A percentile compares a stretch with the other conserved stretches of the same genome.
These are phyloP conservation scores for Chrysolina haemoptera DNA, from an alignment of 2,888 invertebrate species.

Conservation along the genomic window DNA sequence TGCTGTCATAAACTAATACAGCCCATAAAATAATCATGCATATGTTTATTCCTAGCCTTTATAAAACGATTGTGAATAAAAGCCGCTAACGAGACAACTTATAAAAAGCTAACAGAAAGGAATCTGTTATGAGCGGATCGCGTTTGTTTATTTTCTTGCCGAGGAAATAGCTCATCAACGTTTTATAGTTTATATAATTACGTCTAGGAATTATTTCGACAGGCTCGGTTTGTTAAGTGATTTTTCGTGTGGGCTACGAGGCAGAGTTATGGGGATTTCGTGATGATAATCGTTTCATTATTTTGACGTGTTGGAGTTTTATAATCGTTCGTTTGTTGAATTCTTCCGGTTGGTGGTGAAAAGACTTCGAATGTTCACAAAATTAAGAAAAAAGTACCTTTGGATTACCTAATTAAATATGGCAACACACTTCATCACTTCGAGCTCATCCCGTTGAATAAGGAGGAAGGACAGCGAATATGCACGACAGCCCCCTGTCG, in stretches of 20 bases:
- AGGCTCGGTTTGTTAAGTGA: constrained; percentile 18
- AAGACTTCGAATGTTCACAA: no score
- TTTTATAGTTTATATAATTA: constrained; percentile 23
- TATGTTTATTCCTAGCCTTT: constrained; percentile 37
- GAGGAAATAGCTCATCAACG: constrained; percentile 23
- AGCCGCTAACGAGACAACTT: constrained; percentile 40
- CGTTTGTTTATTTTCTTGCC: constrained; percentile 17
- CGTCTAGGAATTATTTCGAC: constrained; percentile 22
- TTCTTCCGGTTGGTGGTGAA: not conserved
- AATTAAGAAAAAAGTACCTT: no score
- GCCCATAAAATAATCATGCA: constrained; percentile 55
- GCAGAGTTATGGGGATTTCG: not conserved
- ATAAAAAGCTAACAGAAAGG: constrained; percentile 29
- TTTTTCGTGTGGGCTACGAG: constrained; percentile 12
- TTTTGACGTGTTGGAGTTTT: not conserved
- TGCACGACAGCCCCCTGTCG: no score
- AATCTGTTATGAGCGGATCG: constrained; percentile 18
- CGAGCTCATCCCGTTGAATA: no score
- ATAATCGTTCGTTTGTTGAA: not conserved
- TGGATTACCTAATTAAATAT: no score
- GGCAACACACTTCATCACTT: no score
- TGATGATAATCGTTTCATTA: constrained; percentile 13
- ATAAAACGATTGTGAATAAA: constrained; percentile 33
- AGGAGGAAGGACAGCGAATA: no score
- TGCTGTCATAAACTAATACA: constrained; percentile 57